These are phyloP conservation scores for Premnoplex brunnescens DNA, from an alignment of 2,797 vertebrate genomes.

Conservation along the genomic window DNA sequence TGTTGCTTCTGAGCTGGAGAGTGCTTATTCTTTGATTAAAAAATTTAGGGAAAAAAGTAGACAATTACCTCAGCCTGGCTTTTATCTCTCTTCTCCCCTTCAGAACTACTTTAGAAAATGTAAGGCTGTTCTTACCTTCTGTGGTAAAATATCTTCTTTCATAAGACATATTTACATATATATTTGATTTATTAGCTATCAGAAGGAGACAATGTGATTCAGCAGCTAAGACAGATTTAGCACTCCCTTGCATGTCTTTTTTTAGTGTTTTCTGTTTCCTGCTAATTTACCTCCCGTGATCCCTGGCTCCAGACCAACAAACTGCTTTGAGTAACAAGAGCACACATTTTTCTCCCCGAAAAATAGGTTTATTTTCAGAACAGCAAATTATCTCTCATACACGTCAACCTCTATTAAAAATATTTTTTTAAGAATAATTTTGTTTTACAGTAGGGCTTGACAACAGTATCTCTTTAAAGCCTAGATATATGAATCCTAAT, in stretches of 20 bases:
- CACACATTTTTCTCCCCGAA: neutral
- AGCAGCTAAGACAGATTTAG: conserved; percentile 43
- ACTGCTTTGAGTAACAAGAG: conserved; percentile 9
- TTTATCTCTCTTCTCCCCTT: neutral
- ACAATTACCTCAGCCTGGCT: conserved; percentile 3
- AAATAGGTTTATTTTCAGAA: conserved; percentile 6
- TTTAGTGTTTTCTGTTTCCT: conserved; percentile 58
- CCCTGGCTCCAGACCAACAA: neutral
- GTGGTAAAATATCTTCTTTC: conserved; percentile 29
- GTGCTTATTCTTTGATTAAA: conserved; percentile 21
- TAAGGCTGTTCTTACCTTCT: neutral
- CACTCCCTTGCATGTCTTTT: conserved; percentile 27
- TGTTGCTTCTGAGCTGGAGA: conserved; percentile 18
- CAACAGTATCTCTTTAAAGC: neutral
- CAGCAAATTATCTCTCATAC: neutral
- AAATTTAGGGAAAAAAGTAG: conserved; percentile 6
- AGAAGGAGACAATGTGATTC: conserved; percentile 12
- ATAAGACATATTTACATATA: conserved; percentile 2
- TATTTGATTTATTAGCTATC: conserved; percentile 22
- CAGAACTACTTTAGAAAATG: conserved; percentile 11
- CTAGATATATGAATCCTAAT: neutral
- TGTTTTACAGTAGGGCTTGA: neutral
- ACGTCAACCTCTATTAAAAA: neutral
- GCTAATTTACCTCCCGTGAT: conserved; percentile 49
- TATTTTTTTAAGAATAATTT: neutral